Base-by-base conservation (phyloP, 2,113 vertebrate genomes). In the Lota lota region DNA sequence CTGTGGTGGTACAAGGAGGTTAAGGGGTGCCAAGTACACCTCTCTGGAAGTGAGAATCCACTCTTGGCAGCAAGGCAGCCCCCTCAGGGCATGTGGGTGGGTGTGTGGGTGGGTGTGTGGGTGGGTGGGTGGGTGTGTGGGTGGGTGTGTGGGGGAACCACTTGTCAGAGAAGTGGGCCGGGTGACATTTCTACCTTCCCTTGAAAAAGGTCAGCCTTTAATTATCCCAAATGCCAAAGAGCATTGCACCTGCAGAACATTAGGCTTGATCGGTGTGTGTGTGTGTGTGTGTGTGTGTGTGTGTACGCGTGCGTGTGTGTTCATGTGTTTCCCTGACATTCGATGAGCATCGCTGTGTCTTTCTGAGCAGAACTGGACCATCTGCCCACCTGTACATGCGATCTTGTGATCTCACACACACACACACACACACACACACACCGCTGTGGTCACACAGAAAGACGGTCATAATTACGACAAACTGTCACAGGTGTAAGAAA, bases 211-310 rank as follows among this genome's bases (percentile, higher is more conserved):
- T 91, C 89, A 90, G 64, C 73, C 82, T 85, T 84, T 90, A 88
- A 91, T 90, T 82, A 90, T 89, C 87, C 83, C 75, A 91, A 91
- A 91, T 90, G 88, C 86, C 88, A 89, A 76, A 80, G 80, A 84
- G 80, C 74, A 73, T 68, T 66, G 76, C 83, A 90, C 85, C 85
- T 88, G 86, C 78, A 82, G 79, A 87, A 84, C 79, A 87, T 75
- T 84, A 85, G 73, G 73, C 74, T 18, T 77, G 64, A 82, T 72
- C 69, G 33, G 28, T 53, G 3, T 60, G 54, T 63, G n/a, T 54
- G 47, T 57, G 20, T 59, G 77, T 76, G 19, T 61, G 65, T 16
- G 20, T 6, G 6, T 51, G 50, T 51, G 10, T 51, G 50, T 11
- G 50, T 16, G 57, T 0, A 2, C 19, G 57, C 19, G 57, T 59